These are phyloP conservation scores for Jordanella pulchra DNA, from an alignment of 2,797 vertebrate species.

Conservation along the genomic window DNA sequence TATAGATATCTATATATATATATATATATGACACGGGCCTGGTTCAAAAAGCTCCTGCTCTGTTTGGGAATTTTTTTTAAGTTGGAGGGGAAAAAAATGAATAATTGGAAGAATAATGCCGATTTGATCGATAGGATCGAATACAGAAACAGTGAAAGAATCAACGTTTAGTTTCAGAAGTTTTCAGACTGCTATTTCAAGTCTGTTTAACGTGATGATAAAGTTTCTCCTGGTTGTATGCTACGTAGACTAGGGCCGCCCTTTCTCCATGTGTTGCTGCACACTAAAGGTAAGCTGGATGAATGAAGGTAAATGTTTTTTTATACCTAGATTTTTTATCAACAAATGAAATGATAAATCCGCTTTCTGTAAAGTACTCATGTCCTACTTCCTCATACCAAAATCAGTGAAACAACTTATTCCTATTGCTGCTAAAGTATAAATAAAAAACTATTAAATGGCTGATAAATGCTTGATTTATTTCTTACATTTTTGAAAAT, in stretches of 20 bases:
- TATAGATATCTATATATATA: no score
- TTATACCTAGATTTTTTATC: background rate
- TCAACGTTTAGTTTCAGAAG: background rate
- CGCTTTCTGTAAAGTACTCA: background rate
- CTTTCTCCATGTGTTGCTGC: background rate
- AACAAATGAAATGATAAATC: background rate
- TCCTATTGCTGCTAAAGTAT: background rate
- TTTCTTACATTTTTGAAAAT: background rate
- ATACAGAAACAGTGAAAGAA: background rate
- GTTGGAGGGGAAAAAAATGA: background rate
- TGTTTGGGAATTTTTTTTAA: background rate
- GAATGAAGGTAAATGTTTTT: background rate
- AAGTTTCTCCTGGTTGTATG: background rate
- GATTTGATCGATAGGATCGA: background rate
- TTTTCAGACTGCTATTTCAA: background rate
- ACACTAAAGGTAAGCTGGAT: background rate
- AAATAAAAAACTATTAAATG: background rate
- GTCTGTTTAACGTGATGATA: background rate
- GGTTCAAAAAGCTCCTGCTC: slow-evolving; percentile 11
- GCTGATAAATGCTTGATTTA: background rate
- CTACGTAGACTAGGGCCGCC: background rate
- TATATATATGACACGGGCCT: no score
- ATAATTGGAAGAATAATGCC: background rate
- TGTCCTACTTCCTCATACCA: no score
- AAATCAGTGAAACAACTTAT: background rate